These are phyloP conservation scores for Lycopodina hypogea DNA, from an alignment of 37 sponge, comb jelly and placozoan genomes.

Conservation along the genomic window DNA sequence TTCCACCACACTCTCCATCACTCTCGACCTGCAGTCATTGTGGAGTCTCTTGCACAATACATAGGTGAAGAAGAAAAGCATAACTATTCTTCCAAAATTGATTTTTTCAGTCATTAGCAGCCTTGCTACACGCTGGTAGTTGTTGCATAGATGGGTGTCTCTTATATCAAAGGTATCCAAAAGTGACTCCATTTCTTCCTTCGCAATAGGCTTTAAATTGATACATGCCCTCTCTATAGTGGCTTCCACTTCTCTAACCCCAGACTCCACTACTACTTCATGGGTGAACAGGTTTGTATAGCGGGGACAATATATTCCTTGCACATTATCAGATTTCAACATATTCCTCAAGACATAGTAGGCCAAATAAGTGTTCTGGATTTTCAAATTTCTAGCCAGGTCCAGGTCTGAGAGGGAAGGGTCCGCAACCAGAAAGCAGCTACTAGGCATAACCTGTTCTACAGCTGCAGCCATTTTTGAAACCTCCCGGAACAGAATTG, in stretches of 20 bases:
- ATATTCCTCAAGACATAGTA: constrained; percentile 9
- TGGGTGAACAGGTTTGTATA: not conserved
- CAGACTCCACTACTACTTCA: not conserved
- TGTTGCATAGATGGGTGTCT: constrained; percentile 5
- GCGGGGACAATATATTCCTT: not conserved
- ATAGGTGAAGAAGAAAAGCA: constrained; percentile 33
- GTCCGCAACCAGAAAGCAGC: not conserved
- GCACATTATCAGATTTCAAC: constrained; percentile 25
- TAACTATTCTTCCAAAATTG: constrained; percentile 34
- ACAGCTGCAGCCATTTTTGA: not conserved
- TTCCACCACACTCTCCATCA: constrained; percentile 27
- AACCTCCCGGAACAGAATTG: too few relatives aligned
- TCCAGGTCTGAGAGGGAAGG: not conserved
- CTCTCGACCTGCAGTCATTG: not conserved
- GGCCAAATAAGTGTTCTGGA: not conserved
- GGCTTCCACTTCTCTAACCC: not conserved
- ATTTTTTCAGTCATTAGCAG: constrained; percentile 13
- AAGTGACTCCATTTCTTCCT: constrained; percentile 4
- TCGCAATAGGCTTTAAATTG: not conserved
- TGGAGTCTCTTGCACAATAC: constrained; percentile 14
- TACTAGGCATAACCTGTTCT: not conserved
- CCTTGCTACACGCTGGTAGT: not conserved
- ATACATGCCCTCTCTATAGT: not conserved
- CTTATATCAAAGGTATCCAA: constrained; percentile 18
- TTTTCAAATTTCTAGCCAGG: not conserved